phyloP scores from a whole-genome alignment of 2,113 vertebrate genomes.

The Raja brachyura region DNA sequence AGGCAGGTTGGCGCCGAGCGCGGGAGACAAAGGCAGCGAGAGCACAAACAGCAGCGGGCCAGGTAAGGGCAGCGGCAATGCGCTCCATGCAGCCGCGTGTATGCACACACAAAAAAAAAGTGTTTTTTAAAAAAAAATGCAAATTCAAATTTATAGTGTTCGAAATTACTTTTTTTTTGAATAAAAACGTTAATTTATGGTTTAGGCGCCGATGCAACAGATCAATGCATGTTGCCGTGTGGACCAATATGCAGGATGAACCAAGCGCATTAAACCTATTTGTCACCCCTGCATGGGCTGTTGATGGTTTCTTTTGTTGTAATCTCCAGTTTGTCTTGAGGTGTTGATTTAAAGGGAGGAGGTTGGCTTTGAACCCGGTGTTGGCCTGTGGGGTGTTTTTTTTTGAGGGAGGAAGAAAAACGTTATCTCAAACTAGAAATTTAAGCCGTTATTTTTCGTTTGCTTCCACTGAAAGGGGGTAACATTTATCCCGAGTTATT shows the following conservation, averaged over 20 bases:
- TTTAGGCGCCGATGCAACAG: slow-evolving; percentile 2
- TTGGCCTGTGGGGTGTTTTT: too few species aligned
- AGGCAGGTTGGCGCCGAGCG: background rate
- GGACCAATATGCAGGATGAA: background rate
- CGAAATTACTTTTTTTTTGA: background rate
- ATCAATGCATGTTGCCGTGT: background rate
- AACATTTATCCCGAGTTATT: background rate
- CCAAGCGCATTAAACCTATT: too few species aligned
- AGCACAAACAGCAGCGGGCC: background rate
- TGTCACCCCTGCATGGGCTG: background rate
- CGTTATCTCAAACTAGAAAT: background rate
- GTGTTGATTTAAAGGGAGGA: too few species aligned
- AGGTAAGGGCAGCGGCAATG: slow-evolving; percentile 14
- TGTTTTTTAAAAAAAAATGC: background rate
- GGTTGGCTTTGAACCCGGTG: too few species aligned
- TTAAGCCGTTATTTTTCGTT: background rate
- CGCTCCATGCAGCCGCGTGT: too few species aligned
- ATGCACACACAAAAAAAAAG: background rate
- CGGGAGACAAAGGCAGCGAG: slow-evolving; percentile 27
- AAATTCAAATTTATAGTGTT: background rate
- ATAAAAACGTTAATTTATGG: background rate
- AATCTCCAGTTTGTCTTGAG: too few species aligned
- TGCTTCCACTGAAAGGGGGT: background rate
- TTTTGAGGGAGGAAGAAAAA: too few species aligned
- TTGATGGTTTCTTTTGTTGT: too few species aligned